phyloP scores from a whole-genome alignment of 2,113 vertebrate genomes.

The Castor canadensis region DNA sequence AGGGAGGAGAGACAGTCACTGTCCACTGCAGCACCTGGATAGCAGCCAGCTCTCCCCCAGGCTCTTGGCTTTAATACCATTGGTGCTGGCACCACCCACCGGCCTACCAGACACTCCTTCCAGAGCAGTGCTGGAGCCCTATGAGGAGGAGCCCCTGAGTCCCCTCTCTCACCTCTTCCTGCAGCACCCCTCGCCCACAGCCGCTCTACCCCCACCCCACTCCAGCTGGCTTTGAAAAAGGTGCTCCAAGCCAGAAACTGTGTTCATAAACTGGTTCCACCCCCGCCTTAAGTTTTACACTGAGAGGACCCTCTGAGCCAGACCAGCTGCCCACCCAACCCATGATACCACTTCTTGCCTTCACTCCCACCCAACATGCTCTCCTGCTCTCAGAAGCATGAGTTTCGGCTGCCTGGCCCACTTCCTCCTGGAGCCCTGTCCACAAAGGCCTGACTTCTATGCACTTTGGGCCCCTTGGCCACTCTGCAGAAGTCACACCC shows the following conservation, averaged over 20 bases:
- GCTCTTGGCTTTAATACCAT: slow-evolving; percentile 79
- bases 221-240: slow-evolving; percentile 44
- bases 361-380: background rate
- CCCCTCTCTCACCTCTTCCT: background rate
- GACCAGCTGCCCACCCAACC: background rate
- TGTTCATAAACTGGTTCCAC: background rate
- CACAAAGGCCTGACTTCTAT: background rate
- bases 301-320: background rate
- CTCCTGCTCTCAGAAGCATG: background rate
- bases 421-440: background rate
- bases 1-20: slow-evolving; percentile 72
- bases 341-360: background rate
- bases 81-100: slow-evolving; percentile 74
- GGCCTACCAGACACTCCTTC: slow-evolving; percentile 83
- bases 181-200: background rate
- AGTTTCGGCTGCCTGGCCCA: background rate
- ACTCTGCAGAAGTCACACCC: background rate
- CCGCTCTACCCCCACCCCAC: slow-evolving; percentile 3
- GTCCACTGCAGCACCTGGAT: slow-evolving; percentile 76
- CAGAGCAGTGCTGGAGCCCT: slow-evolving; percentile 76
- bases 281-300: background rate
- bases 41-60: slow-evolving; percentile 79
- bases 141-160: slow-evolving; percentile 68
- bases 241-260: background rate
- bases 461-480: background rate